Evolutionary conservation across 1,140 invertebrate genomes (phyloP).

Genomic region (Drosophila lowei): DNA sequence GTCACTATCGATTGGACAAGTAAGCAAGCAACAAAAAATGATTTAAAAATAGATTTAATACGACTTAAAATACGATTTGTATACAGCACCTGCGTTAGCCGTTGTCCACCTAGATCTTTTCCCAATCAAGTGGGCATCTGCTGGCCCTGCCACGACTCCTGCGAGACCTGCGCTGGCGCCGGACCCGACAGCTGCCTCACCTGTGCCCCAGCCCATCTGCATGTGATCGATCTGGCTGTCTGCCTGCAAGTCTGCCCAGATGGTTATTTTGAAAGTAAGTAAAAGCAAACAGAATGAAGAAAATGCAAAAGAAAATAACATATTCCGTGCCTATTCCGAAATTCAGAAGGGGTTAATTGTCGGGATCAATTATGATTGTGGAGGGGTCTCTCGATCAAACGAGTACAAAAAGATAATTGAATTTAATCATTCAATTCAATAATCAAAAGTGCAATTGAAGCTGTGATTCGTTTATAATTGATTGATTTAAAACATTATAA

Average conservation of each 20-base stretch:
- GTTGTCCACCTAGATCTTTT: constrained; percentile 91
- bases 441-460: too few relatives aligned
- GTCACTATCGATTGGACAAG: constrained; percentile 91
- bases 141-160: constrained; percentile 92
- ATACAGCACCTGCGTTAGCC: constrained; percentile 89
- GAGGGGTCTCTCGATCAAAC: too few relatives aligned
- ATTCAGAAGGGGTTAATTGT: neutral
- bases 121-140: constrained; percentile 90
- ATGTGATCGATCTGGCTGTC: constrained; percentile 90
- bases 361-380: neutral
- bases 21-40: constrained; percentile 82
- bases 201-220: constrained; percentile 90
- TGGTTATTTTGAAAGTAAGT: constrained; percentile 92
- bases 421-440: too few relatives aligned
- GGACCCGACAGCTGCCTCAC: constrained; percentile 92
- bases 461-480: too few relatives aligned
- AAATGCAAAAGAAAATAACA: too few relatives aligned
- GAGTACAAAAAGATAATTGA: too few relatives aligned
- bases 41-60: neutral
- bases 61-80: constrained; percentile 5
- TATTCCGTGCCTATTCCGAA: too few relatives aligned
- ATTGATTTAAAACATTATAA: too few relatives aligned
- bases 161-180: constrained; percentile 91
- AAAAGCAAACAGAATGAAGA: too few relatives aligned
- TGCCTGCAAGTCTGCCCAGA: constrained; percentile 93